Conservation (phyloP, 2,113 vertebrate species). For the Salvelinus sp. region DNA sequence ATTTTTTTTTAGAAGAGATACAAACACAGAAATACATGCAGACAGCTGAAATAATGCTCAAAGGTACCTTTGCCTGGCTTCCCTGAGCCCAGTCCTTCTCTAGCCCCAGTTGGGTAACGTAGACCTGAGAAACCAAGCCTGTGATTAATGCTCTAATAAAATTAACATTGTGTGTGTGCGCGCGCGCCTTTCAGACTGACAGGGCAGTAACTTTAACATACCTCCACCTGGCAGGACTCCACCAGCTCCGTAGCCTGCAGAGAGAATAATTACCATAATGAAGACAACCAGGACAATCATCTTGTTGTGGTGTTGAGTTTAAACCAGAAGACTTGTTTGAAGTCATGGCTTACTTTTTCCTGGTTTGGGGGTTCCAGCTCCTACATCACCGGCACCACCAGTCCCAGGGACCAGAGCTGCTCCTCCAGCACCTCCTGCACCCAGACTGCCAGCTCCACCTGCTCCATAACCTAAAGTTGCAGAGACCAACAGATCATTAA, state of each 20-base stretch:
- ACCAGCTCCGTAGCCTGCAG: slow-evolving; percentile 58
- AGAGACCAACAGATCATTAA: neutral
- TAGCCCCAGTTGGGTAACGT: slow-evolving; percentile 68
- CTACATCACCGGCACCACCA: slow-evolving; percentile 45
- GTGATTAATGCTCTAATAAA: neutral
- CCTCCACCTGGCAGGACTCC: slow-evolving; percentile 68
- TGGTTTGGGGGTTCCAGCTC: slow-evolving; percentile 59
- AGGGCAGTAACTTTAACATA: slow-evolving; percentile 25
- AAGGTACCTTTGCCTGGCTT: slow-evolving; percentile 70
- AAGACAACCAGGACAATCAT: neutral
- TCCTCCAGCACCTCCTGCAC: slow-evolving; percentile 36
- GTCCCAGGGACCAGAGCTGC: slow-evolving; percentile 20
- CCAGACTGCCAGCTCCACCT: neutral
- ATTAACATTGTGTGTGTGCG: neutral
- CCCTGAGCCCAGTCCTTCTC: slow-evolving; percentile 55
- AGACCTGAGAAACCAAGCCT: slow-evolving; percentile 49
- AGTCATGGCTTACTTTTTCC: slow-evolving; percentile 62
- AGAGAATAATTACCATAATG: neutral
- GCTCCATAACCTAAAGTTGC: neutral
- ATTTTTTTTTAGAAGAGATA: neutral
- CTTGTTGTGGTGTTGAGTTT: neutral
- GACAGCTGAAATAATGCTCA: neutral
- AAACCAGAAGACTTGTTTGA: neutral
- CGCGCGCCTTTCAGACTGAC: too few relatives aligned
- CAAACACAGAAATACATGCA: neutral